Evolutionary conservation across 2,888 invertebrate species (phyloP).

Genomic region (Metallyticus violacea): DNA sequence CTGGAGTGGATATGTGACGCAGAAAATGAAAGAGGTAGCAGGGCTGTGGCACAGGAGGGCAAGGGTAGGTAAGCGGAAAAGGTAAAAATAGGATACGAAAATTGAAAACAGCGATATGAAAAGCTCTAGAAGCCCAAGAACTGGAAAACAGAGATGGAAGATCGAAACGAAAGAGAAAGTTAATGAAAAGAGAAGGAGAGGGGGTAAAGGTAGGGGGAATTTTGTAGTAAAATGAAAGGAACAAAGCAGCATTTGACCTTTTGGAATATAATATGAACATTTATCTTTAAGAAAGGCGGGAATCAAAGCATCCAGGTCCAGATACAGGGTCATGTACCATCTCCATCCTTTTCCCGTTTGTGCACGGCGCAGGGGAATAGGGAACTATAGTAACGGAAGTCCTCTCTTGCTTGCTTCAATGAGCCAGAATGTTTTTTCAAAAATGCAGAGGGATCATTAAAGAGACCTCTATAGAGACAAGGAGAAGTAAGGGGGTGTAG

Average conservation of each 20-base stretch:
- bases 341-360: background rate
- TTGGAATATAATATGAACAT: background rate
- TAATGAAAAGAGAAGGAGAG: background rate
- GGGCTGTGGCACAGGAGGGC: too few relatives aligned
- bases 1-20: background rate
- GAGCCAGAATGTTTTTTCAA: background rate
- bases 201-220: background rate
- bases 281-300: background rate
- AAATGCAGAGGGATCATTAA: background rate
- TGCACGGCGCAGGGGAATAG: background rate
- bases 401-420: background rate
- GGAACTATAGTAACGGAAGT: too few relatives aligned
- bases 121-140: background rate
- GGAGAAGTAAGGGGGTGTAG: background rate
- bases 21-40: background rate
- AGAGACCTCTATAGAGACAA: background rate
- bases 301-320: background rate
- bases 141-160: background rate
- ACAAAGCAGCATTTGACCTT: background rate
- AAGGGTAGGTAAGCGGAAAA: background rate
- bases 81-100: background rate
- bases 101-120: background rate
- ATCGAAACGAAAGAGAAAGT: background rate
- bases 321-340: background rate
- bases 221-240: background rate